These are phyloP conservation scores for Apodemus agrarius DNA, from an alignment of 2,797 vertebrate genomes.

Conservation along the genomic window DNA sequence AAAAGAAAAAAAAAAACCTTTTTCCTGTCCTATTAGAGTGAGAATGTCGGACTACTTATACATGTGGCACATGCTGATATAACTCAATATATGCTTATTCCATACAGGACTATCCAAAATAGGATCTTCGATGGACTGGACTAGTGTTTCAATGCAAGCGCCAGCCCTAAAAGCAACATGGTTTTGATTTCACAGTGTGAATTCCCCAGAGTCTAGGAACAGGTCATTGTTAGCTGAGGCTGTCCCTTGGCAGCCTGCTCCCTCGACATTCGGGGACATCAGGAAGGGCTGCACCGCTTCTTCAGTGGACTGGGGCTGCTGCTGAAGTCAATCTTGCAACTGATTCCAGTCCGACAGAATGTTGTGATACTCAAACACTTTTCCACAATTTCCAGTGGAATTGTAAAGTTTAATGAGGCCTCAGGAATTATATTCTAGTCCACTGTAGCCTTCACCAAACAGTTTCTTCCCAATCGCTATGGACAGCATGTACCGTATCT, in stretches of 20 bases:
- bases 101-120: constrained; percentile 79
- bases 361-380: constrained; percentile 99
- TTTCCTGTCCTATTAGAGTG: constrained; percentile 83
- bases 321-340: constrained; percentile 96
- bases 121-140: constrained; percentile 86
- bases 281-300: constrained; percentile 98
- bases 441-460: constrained; percentile 99
- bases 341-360: constrained; percentile 99
- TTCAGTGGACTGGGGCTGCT: constrained; percentile 97
- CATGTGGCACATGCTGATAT: constrained; percentile 88
- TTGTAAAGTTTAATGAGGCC: constrained; percentile 99
- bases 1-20: constrained; percentile 84
- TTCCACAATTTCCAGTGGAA: constrained; percentile 98
- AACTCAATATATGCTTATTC: constrained; percentile 88
- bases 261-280: constrained; percentile 93
- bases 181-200: constrained; percentile 92
- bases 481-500: constrained; percentile 98
- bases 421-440: constrained; percentile 98
- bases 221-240: constrained; percentile 85
- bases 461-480: constrained; percentile 99
- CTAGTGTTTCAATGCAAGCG: constrained; percentile 89
- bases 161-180: constrained; percentile 88
- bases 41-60: constrained; percentile 89
- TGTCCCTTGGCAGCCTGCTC: constrained; percentile 89
- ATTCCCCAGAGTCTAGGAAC: constrained; percentile 88